Evolutionary conservation across 2,797 vertebrate species (phyloP), one percentile per base, ranked within the genome.

Genomic region (Danio choprae): DNA sequence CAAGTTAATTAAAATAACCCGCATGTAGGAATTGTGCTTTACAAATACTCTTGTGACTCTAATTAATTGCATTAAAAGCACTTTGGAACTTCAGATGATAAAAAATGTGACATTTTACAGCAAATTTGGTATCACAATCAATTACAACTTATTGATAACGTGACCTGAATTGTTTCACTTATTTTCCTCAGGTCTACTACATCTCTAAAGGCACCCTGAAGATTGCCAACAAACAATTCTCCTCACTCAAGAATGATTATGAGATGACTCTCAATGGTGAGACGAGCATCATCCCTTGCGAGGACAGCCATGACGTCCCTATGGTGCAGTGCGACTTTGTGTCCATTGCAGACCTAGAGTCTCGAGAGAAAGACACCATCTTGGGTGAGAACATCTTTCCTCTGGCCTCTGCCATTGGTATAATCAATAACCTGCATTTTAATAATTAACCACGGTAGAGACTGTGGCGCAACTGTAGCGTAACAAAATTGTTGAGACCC

Each of bases 171-270:
- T 76, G 15, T 58, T 2, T 8, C 20, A 29, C 7, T 51, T 69
- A 15, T 29, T 29, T 3, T 80, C 11, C 3, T 63, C 87, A 99
- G 98, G 97, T 99, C 55, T 99, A 96, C 92, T 99, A 96, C 88
- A 89, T 99, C 89, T 96, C 96, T 74, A 98, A 96, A 91, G 95
- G 96, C 76, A 91, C 92, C 82, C 87, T 99, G 90, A 99, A 99
- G 93, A 96, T 96, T 0, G 98, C 98, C 90, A 99, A 99, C 92
- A 99, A 99, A 92, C 97, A 99, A 86, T 99, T 96, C 91, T 92
- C 96, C 0, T 95, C 97, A 0, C 95, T 99, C 89, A 96, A 95
- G 91, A 98, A 94, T 8, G 94, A 95, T 82, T 95, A 95, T 0
- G 94, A 95, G 89, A 94, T 95, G 92, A 94, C 93, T 0, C 87